Evolutionary conservation across 2,888 invertebrate species (phyloP).

Genomic region (Oscheius onirici): DNA sequence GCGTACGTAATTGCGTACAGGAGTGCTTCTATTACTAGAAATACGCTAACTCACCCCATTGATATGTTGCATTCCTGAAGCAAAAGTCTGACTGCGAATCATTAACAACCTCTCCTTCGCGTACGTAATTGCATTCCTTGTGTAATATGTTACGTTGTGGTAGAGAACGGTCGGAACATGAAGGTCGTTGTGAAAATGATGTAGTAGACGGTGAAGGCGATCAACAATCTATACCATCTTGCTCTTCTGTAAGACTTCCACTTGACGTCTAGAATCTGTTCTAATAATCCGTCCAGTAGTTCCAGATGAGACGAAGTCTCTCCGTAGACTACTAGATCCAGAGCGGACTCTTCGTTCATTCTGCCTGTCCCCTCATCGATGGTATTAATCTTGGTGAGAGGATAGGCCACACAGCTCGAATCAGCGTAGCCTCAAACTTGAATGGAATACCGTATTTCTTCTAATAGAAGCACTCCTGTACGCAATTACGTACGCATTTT

Average conservation of each 20-base stretch:
- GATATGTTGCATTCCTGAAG: neutral
- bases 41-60: neutral
- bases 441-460: no score
- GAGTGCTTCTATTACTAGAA: no score
- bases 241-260: slow-evolving; percentile 96
- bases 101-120: slow-evolving; percentile 41
- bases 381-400: slow-evolving; percentile 91
- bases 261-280: slow-evolving; percentile 94
- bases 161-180: slow-evolving; percentile 79
- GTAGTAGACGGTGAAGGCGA: slow-evolving; percentile 89
- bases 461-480: no score
- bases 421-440: slow-evolving; percentile 85
- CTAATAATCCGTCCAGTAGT: slow-evolving; percentile 89
- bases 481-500: no score
- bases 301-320: slow-evolving; percentile 82
- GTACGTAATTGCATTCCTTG: slow-evolving; percentile 17
- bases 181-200: slow-evolving; percentile 87
- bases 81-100: neutral
- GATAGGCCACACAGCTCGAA: slow-evolving; percentile 80
- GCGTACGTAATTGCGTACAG: no score
- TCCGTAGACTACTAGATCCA: slow-evolving; percentile 95
- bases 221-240: slow-evolving; percentile 77
- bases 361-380: slow-evolving; percentile 89
- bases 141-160: slow-evolving; percentile 52
- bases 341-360: slow-evolving; percentile 92